Conservation (phyloP, 1,140 invertebrate species). For the Yoshiicerus persimilis region DNA sequence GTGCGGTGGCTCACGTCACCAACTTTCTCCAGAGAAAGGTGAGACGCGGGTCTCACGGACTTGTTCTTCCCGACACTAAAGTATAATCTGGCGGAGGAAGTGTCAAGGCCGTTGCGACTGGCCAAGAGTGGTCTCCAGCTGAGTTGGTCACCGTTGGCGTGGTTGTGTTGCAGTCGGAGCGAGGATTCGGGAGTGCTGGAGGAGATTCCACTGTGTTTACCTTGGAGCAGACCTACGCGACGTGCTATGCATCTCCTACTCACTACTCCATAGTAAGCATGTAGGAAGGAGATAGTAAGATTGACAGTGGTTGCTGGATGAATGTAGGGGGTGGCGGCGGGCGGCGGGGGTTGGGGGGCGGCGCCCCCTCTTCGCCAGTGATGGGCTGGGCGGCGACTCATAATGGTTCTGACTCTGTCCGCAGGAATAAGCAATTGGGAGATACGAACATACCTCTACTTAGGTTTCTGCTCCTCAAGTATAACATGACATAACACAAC, state of each 20-base stretch:
- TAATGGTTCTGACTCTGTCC: slow-evolving; percentile 15
- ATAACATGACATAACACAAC: neutral
- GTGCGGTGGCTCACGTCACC: too few relatives aligned
- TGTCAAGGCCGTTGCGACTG: too few relatives aligned
- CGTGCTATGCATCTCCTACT: neutral
- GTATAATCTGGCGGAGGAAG: neutral
- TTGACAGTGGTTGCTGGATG: neutral
- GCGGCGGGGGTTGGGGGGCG: too few relatives aligned
- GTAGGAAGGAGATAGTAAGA: too few relatives aligned
- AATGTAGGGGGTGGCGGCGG: neutral
- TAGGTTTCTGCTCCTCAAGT: neutral
- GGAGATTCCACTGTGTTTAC: too few relatives aligned
- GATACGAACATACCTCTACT: neutral
- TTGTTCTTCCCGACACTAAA: neutral
- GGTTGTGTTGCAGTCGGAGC: neutral
- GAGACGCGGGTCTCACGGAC: neutral
- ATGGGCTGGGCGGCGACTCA: slow-evolving; percentile 22
- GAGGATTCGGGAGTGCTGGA: neutral
- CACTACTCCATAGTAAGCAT: too few relatives aligned
- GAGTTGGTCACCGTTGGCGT: neutral
- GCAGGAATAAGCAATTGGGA: neutral
- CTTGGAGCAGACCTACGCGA: neutral
- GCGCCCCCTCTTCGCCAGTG: neutral
- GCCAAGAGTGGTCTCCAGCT: too few relatives aligned
- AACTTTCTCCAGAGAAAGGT: neutral